Evolutionary conservation across 2,888 invertebrate genomes (phyloP).

Genomic region (Tipula confusa): DNA sequence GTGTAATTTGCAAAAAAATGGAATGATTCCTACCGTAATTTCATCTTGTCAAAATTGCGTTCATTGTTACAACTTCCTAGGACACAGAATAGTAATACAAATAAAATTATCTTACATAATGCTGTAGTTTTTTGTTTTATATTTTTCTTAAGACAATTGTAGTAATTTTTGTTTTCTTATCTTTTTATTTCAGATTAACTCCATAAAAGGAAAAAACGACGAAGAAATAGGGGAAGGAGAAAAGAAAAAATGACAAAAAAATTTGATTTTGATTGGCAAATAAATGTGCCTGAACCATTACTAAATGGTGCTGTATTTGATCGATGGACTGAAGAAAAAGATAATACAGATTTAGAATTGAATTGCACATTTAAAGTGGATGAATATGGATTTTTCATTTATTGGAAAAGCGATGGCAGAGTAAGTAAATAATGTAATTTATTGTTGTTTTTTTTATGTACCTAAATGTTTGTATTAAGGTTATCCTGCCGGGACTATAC

Average conservation of each 20-base stretch:
- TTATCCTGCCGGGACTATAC: too few species aligned
- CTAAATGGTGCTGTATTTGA: slow-evolving; percentile 86
- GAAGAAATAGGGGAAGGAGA: neutral
- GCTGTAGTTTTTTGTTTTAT: neutral
- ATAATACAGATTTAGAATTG: slow-evolving; percentile 82
- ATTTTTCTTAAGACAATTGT: neutral
- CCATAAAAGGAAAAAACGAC: neutral
- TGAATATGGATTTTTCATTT: slow-evolving; percentile 96
- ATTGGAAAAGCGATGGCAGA: slow-evolving; percentile 95
- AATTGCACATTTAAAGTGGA: slow-evolving; percentile 91
- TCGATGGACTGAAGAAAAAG: slow-evolving; percentile 97
- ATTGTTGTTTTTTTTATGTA: neutral
- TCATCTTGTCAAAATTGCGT: neutral
- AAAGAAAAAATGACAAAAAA: slow-evolving; percentile 81
- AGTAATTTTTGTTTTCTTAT: neutral
- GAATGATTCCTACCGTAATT: neutral
- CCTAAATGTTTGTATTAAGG: too few species aligned
- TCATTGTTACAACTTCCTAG: neutral
- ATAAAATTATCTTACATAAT: neutral
- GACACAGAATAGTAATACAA: neutral
- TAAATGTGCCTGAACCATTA: slow-evolving; percentile 79
- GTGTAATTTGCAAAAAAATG: neutral
- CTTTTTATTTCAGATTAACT: slow-evolving; percentile 12
- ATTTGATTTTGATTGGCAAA: slow-evolving; percentile 98
- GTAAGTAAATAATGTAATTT: too few species aligned